phyloP scores from a whole-genome alignment of 2,113 vertebrate species.

The Leucopsar rothschildi region DNA sequence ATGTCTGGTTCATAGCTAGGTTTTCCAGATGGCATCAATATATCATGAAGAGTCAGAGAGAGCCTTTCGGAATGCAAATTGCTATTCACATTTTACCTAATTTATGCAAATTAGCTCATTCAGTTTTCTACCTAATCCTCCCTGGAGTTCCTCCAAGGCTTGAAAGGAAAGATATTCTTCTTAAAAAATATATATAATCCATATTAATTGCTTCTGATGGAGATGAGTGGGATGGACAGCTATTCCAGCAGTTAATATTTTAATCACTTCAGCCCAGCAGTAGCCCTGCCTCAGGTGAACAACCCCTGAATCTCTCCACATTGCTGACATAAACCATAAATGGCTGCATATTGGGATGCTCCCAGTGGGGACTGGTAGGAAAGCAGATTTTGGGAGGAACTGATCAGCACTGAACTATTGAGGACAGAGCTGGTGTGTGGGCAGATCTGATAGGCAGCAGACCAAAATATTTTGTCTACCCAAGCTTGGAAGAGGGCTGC shows the following conservation, averaged over 20 bases:
- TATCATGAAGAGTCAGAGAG: slow-evolving; percentile 49
- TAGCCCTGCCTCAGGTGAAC: not conserved
- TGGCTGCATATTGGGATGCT: not conserved
- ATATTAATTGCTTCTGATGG: slow-evolving; percentile 69
- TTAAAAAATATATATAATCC: slow-evolving; percentile 67
- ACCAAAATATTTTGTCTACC: not conserved
- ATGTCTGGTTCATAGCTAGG: not conserved
- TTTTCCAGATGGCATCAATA: slow-evolving; percentile 50
- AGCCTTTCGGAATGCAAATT: slow-evolving; percentile 59
- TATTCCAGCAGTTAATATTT: slow-evolving; percentile 33
- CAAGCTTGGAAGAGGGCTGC: not conserved
- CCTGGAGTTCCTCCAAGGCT: slow-evolving; percentile 70
- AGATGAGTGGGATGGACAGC: slow-evolving; percentile 51
- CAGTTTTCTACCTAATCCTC: slow-evolving; percentile 70
- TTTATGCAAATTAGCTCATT: slow-evolving; percentile 75
- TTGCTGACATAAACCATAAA: not conserved
- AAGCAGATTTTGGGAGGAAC: not conserved
- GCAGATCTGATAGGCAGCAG: not conserved
- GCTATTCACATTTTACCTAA: slow-evolving; percentile 68
- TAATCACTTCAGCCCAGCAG: slow-evolving; percentile 47
- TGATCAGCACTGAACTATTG: fast-evolving
- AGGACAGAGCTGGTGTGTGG: not conserved
- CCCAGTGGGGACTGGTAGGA: not conserved
- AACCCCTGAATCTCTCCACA: not conserved
- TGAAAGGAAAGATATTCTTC: slow-evolving; percentile 69